These are phyloP conservation scores for Neotoxoptera formosana DNA, from an alignment of 1,140 invertebrate species.

Conservation along the genomic window DNA sequence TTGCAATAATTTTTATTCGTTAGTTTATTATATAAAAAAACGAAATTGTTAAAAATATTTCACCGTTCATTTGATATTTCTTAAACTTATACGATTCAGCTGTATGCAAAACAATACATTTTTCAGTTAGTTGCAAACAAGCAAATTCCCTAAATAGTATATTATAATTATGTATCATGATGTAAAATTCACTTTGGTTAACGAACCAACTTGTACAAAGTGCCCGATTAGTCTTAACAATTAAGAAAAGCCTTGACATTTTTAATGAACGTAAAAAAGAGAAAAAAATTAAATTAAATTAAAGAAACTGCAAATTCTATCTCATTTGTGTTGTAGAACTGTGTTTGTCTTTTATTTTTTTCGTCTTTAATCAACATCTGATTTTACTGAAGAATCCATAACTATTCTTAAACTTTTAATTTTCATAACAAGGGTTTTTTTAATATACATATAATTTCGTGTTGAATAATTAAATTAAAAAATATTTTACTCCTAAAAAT, in stretches of 20 bases:
- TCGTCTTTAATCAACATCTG: conserved; percentile 29
- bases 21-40: background rate
- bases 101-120: background rate
- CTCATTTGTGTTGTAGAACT: background rate
- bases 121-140: background rate
- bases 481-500: background rate
- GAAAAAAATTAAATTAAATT: conserved; percentile 10
- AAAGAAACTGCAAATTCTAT: conserved; percentile 20
- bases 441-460: background rate
- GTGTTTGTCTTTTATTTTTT: background rate
- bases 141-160: background rate
- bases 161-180: conserved; percentile 12
- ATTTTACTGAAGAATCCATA: conserved; percentile 7
- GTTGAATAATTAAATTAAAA: background rate
- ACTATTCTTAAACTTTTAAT: background rate
- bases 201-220: conserved; percentile 25
- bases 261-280: background rate
- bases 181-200: background rate
- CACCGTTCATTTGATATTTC: background rate
- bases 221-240: conserved; percentile 27
- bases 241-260: conserved; percentile 24
- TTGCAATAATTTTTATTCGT: too few species aligned
- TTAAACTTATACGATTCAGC: background rate
- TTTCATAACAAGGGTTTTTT: background rate
- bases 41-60: background rate